phyloP scores from a whole-genome alignment of 2,797 vertebrate species.

The Nasua narica region DNA sequence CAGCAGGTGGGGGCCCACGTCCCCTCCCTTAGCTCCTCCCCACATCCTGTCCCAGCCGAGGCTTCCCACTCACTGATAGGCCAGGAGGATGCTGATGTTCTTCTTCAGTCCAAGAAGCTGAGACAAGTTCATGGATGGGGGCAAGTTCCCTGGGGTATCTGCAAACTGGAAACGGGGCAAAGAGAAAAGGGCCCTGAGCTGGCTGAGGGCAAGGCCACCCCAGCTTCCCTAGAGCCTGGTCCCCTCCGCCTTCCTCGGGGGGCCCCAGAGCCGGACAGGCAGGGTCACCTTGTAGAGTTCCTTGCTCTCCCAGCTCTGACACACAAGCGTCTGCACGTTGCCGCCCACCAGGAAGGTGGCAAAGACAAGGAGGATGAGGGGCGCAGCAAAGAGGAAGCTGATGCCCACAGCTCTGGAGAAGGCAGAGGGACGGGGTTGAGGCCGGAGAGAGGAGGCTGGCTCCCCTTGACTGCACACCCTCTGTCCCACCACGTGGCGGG shows the following conservation, averaged over 20 bases:
- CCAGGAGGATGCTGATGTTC: conserved; percentile 75
- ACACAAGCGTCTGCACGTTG: conserved; percentile 85
- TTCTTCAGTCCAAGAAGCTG: conserved; percentile 79
- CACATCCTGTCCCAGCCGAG: no score
- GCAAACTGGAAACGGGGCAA: conserved; percentile 74
- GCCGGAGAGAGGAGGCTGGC: rapidly evolving
- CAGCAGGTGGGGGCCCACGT: conserved; percentile 83
- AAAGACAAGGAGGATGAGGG: conserved; percentile 86
- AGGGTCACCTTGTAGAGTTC: conserved; percentile 84
- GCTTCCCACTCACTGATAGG: conserved; percentile 79
- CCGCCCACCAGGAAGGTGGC: conserved; percentile 86
- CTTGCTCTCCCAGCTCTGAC: conserved; percentile 83
- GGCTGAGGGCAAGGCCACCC: background rate
- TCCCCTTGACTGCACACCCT: background rate
- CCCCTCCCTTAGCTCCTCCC: background rate
- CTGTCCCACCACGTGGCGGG: background rate
- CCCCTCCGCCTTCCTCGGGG: background rate
- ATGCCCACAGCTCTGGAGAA: conserved; percentile 81
- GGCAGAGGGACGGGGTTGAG: background rate
- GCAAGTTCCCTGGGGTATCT: conserved; percentile 84
- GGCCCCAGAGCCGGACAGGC: background rate
- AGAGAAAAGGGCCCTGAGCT: background rate
- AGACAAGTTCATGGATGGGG: conserved; percentile 79
- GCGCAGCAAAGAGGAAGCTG: conserved; percentile 85
- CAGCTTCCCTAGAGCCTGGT: background rate